Evolutionary conservation across 2,888 invertebrate genomes (phyloP), one percentile per base, ranked within the genome.

Genomic region (Macaria liturata): DNA sequence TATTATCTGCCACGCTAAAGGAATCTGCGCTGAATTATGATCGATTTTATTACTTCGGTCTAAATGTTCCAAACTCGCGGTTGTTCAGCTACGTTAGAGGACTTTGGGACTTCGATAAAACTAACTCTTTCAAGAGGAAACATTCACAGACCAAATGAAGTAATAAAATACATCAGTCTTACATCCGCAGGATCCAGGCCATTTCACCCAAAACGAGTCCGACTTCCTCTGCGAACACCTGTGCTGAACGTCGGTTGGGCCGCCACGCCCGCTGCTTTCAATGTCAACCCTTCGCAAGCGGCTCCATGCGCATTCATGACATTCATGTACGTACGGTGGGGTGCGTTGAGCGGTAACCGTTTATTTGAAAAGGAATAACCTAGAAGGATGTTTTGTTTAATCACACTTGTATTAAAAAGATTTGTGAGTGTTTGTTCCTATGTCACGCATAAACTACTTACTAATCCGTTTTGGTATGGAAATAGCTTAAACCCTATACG

Each of bases 241-340:
- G 62, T 57, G 47, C 39, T 20, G 9, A 37, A 32, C 40, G 51
- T 53, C 56, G 40, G 57, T 57, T 51, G 43, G 46, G 9, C 9
- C 30, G 59, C 32, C 56, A 56, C 56, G 63, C 47, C 50, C 55
- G 55, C 48, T 49, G 53, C 52, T 43, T 57, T 54, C 50, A 59
- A 62, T 61, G 50, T 52, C 57, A 54, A 61, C 61, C 65, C 63
- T 59, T 55, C 49, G 48, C 37, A 48, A 49, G 57, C 49, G 34
- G 5, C 42, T 42, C 8, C 9, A 51, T 44, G 39, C 49, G 53
- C 57, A 49, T 43, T 52, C 45, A 48, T 37, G 7, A 37, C 9
- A 42, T 47, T 8, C 32, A 42, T 9, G 47, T 34, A 48, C 45
- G 42, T 20, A 53, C 42, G 31, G 53, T 49, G 39, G 58, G 58